Evolutionary conservation across 2,888 invertebrate species (phyloP), one percentile per base, ranked within the genome.

Genomic region (Aspidiotus destructor): DNA sequence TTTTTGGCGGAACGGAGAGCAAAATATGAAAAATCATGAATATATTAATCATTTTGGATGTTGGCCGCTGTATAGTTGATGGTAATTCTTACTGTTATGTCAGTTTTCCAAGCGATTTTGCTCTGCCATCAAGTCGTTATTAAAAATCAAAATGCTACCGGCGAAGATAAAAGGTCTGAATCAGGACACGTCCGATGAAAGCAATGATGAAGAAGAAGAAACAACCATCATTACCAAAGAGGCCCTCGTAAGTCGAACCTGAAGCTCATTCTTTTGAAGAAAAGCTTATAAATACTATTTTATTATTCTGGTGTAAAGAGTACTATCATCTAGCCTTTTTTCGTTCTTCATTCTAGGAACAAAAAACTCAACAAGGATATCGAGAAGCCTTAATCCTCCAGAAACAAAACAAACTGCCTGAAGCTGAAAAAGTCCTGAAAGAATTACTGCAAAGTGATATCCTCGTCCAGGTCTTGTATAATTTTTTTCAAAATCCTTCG

Each of bases 281-380:
- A n/a, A 13, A 48, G 48, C 48, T 48, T 6, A n/a, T 48, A 48
- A 16, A 55, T 16, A 55, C 17, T 55, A 57, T 72, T 70, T 70
- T 15, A 16, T n/a, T 42, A 1, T 40, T 48, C 48, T 48, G 48
- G 10, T 11, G 11, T 48, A n/a, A 11, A 48, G 48, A 13, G 48
- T n/a, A 13, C 48, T n/a, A 48, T 48, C 6, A 13, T 48, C 48
- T 6, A 48, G n/a, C n/a, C 48, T 48, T n/a, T 11, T 48, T 13
- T 48, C 6, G 0, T 65, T 54, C n/a, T 58, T 65, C 13, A 48
- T 48, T 44, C 48, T 57, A 87, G 83, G 92, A 92, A 79, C 88
- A 91, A 76, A 88, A 89, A 79, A 89, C 89, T 0, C 80, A 89
- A 62, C 84, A 86, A 64, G 83, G 87, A 73, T 93, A 92, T 76